phyloP scores from a whole-genome alignment of 2,113 vertebrate species.

The Nerophis lumbriciformis region DNA sequence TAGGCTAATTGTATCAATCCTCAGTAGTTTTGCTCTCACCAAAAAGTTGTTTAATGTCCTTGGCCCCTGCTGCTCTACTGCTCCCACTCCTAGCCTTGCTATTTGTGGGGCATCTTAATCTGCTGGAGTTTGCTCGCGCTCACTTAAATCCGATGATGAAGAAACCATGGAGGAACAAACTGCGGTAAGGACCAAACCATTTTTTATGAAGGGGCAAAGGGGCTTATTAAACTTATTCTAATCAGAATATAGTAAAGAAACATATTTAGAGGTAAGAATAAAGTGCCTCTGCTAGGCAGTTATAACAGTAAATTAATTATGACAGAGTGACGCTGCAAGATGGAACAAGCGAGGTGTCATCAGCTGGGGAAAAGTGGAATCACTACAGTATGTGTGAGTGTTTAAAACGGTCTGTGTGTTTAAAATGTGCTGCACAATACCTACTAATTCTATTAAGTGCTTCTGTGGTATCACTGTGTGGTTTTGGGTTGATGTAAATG shows the following conservation, averaged over 20 bases:
- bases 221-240: too few relatives aligned
- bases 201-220: too few relatives aligned
- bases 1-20: too few relatives aligned
- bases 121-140: too few relatives aligned
- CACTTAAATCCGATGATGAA: too few relatives aligned
- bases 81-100: too few relatives aligned
- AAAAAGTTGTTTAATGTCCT: too few relatives aligned
- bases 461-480: slow-evolving; percentile 41
- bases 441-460: slow-evolving; percentile 78
- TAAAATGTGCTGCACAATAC: slow-evolving; percentile 72
- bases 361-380: slow-evolving; percentile 22
- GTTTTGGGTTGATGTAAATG: slow-evolving; percentile 73
- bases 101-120: too few relatives aligned
- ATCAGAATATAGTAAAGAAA: slow-evolving; percentile 2
- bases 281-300: slow-evolving; percentile 30
- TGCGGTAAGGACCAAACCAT: too few relatives aligned
- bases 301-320: slow-evolving; percentile 32
- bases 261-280: slow-evolving; percentile 41
- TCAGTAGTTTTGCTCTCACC: too few relatives aligned
- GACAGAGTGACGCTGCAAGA: slow-evolving; percentile 21
- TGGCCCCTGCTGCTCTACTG: too few relatives aligned
- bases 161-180: too few relatives aligned
- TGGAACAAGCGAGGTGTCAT: slow-evolving; percentile 34
- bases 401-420: slow-evolving; percentile 60
- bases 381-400: slow-evolving; percentile 35